Evolutionary conservation across 2,888 invertebrate genomes (phyloP), one percentile per base, ranked within the genome.

Genomic region (Coelopa pilipes): DNA sequence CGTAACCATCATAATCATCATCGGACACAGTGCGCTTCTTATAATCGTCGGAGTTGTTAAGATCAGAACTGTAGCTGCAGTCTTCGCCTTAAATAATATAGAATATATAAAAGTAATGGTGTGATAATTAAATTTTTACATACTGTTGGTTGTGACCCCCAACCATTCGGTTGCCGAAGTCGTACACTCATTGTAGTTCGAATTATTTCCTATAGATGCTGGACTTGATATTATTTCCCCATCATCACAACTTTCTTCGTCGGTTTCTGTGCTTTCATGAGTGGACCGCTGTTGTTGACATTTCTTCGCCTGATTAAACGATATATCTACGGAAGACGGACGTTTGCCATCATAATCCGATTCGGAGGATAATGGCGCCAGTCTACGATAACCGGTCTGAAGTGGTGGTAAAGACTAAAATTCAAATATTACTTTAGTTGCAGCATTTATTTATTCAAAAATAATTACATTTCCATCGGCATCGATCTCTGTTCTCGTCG

Each of bases 141-240:
- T 89, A 90, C 95, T 95, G 87, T 96, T 96, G 81, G 96, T 95
- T 62, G 96, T 96, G 77, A 95, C 92, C 75, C 95, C 96, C 88
- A 94, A 91, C 94, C 95, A 96, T 88, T 96, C 96, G 62, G 94
- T 93, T 81, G 94, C 91, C 10, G 90, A 90, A 10, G 90, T 90
- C 46, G 90, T 90, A 70, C 89, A 90, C 78, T 91, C 90, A n/a
- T 89, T 89, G 68, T 89, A 87, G 80, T 88, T 87, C 76, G 86
- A 82, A 47, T 50, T 75, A 50, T 81, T 84, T 72, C 83, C 83
- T 73, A 82, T 68, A 21, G 87, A 86, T 74, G 90, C 90, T 17
- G 91, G 91, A 78, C 91, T 91, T 63, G 91, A 90, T 77, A 91
- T 89, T 50, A 91, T 90, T 74, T 90, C 90, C 76, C 91, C 92